Conservation (phyloP, 2,797 vertebrate genomes). For the Yasuhikotakia modesta region DNA sequence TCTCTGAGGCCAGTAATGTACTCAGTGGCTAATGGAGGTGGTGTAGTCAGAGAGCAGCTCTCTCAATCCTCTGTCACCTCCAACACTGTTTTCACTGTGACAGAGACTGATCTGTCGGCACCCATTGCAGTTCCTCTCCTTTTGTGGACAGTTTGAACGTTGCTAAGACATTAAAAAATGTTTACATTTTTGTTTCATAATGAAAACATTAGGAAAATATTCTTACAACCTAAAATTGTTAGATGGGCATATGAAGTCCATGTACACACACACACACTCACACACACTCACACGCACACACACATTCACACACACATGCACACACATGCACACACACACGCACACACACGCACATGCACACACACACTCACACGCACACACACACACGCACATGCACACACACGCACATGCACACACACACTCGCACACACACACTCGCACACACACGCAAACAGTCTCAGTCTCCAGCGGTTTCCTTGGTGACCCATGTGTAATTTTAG, state of each 20-base stretch:
- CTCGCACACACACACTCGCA: no score
- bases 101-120: background rate
- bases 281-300: conserved; percentile 47
- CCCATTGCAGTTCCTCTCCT: background rate
- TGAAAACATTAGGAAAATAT: no score
- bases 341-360: conserved; percentile 28
- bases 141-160: no score
- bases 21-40: conserved; percentile 71
- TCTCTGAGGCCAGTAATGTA: conserved; percentile 66
- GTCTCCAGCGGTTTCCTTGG: conserved; percentile 72
- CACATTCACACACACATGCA: no score
- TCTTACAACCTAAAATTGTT: no score
- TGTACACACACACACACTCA: conserved; percentile 27
- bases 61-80: conserved; percentile 69
- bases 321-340: no score
- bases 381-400: no score
- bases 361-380: conserved; percentile 50
- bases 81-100: conserved; percentile 65
- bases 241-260: background rate
- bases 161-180: no score
- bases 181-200: no score
- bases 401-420: conserved; percentile 34
- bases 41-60: conserved; percentile 26
- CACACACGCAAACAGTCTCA: conserved; percentile 40
- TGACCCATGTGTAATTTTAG: conserved; percentile 74